Conservation (phyloP, 2,113 vertebrate species). For the Sander vitreus region DNA sequence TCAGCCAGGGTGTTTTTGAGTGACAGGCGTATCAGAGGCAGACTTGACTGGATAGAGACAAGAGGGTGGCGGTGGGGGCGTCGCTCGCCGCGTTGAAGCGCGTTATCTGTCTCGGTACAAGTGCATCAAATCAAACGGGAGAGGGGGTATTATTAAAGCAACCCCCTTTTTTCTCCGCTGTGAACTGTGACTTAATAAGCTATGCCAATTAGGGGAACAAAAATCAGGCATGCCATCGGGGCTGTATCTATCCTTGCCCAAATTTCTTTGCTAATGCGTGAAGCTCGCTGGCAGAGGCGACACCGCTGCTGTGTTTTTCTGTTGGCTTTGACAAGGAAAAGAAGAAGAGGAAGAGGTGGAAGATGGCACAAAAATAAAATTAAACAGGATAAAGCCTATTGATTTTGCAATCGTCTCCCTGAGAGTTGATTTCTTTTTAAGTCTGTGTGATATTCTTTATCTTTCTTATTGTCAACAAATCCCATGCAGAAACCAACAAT, state of each 20-base stretch:
- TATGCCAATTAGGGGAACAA: constrained; percentile 83
- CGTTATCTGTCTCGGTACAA: constrained; percentile 81
- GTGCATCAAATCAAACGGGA: constrained; percentile 80
- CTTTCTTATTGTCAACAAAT: neutral
- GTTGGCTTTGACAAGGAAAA: constrained; percentile 38
- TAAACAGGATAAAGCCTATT: constrained; percentile 21
- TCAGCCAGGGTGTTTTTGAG: constrained; percentile 76
- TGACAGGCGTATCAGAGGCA: constrained; percentile 82
- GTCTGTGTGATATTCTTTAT: neutral
- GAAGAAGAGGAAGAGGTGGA: constrained; percentile 31
- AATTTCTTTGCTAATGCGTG: constrained; percentile 71
- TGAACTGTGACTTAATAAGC: constrained; percentile 84
- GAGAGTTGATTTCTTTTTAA: neutral
- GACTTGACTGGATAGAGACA: constrained; percentile 84
- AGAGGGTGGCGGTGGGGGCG: constrained; percentile 72
- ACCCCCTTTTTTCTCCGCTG: constrained; percentile 64
- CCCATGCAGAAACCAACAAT: neutral
- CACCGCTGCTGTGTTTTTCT: constrained; percentile 24
- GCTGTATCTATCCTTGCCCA: constrained; percentile 72
- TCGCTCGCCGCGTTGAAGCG: constrained; percentile 47
- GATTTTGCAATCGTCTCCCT: neutral
- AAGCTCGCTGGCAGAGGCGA: constrained; percentile 64
- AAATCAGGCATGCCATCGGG: constrained; percentile 78
- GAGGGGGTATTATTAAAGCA: constrained; percentile 82
- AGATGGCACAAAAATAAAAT: constrained; percentile 35